Conservation (phyloP, 2,113 vertebrate genomes). For the Mesitornis unicolor region DNA sequence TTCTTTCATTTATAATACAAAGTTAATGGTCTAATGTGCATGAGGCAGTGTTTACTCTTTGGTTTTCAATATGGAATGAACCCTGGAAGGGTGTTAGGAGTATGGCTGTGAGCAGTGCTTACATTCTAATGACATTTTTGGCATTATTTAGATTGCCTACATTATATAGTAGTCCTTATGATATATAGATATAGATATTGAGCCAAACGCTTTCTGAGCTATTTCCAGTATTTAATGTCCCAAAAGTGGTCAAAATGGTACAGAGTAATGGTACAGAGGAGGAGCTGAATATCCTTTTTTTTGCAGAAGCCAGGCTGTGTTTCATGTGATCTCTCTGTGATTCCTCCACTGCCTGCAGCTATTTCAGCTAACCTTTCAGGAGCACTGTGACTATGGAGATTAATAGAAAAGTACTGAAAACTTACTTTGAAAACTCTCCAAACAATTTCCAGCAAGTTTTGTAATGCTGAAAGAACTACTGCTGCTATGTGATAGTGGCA, state of each 20-base stretch:
- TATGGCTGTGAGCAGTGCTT: background rate
- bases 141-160: background rate
- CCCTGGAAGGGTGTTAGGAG: background rate
- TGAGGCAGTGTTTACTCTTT: background rate
- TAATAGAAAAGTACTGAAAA: conserved; percentile 16
- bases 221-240: background rate
- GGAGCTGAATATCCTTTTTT: background rate
- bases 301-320: background rate
- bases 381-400: conserved; percentile 13
- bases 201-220: conserved; percentile 1
- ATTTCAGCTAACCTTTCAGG: conserved; percentile 43
- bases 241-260: background rate
- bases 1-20: background rate
- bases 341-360: conserved; percentile 29
- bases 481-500: background rate
- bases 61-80: background rate
- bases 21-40: background rate
- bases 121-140: background rate
- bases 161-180: background rate
- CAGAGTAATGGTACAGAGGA: background rate
- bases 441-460: conserved; percentile 41
- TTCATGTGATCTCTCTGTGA: conserved; percentile 13
- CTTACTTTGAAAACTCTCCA: conserved; percentile 35
- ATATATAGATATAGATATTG: background rate
- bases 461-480: background rate